phyloP scores from a whole-genome alignment of 2,113 vertebrate genomes.

The Gasterosteus nipponicus region DNA sequence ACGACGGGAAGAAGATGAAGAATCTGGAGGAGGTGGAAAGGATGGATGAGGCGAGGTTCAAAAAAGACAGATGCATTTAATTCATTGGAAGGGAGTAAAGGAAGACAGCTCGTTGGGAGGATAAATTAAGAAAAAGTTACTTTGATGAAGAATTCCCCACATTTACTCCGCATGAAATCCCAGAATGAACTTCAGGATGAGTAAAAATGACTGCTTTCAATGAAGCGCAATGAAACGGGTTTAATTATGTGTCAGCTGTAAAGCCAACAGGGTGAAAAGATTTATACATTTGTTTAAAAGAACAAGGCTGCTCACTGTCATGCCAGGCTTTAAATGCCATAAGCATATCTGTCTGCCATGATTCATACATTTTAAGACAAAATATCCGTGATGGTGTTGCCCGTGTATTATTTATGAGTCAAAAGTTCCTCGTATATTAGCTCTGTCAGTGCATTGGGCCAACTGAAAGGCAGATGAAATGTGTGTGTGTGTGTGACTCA shows the following conservation, averaged over 20 bases:
- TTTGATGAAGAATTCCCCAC: slow-evolving; percentile 34
- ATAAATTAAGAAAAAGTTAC: slow-evolving; percentile 21
- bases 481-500: neutral
- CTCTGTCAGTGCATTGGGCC: slow-evolving; percentile 11
- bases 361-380: slow-evolving; percentile 19
- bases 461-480: slow-evolving; percentile 15
- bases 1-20: neutral
- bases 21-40: neutral
- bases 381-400: slow-evolving; percentile 21
- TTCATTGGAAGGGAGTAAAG: slow-evolving; percentile 1
- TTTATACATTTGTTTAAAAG: slow-evolving; percentile 41
- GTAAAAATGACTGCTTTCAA: slow-evolving; percentile 13
- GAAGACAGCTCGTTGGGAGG: neutral
- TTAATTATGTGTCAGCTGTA: slow-evolving; percentile 58
- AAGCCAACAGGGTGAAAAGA: slow-evolving; percentile 34
- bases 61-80: slow-evolving; percentile 19
- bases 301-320: slow-evolving; percentile 10
- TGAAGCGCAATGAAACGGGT: slow-evolving; percentile 42
- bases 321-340: slow-evolving; percentile 34
- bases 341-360: slow-evolving; percentile 8
- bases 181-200: slow-evolving; percentile 44
- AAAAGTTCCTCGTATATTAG: slow-evolving; percentile 19
- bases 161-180: slow-evolving; percentile 41
- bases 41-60: slow-evolving; percentile 17
- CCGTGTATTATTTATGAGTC: slow-evolving; percentile 29